A percentile compares a stretch with the other conserved stretches of the same genome.
phyloP scores from a whole-genome alignment of 92 coral and sea anemone species.

The Heliopora coerulea region DNA sequence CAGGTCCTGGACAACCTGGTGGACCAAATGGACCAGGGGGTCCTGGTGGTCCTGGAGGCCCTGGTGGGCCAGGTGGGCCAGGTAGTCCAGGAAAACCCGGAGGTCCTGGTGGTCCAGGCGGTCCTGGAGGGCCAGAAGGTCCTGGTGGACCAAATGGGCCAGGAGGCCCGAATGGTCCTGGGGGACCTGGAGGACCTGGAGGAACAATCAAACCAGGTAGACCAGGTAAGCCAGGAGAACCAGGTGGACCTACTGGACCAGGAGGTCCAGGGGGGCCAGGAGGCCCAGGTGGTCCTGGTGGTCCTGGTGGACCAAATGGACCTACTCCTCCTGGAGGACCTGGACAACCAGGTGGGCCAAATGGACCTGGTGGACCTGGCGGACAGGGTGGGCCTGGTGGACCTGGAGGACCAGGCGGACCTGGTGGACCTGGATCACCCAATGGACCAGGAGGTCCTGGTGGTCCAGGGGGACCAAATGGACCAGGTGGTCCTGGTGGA shows the following conservation, averaged over 20 bases:
- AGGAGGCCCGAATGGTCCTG: slow-evolving; percentile 74
- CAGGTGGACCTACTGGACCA: slow-evolving; percentile 41
- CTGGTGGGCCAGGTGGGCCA: slow-evolving; percentile 66
- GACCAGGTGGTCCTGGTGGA: slow-evolving; percentile 71
- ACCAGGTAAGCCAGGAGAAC: slow-evolving; percentile 44
- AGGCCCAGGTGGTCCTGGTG: slow-evolving; percentile 13
- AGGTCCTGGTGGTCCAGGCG: slow-evolving; percentile 50
- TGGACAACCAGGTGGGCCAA: background rate
- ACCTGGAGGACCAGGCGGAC: slow-evolving; percentile 71
- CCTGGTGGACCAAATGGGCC: slow-evolving; percentile 85
- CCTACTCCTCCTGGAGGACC: slow-evolving; percentile 43
- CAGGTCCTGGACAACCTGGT: slow-evolving; percentile 65
- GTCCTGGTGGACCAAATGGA: slow-evolving; percentile 71
- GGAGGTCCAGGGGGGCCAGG: slow-evolving; percentile 68
- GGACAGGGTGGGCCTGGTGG: slow-evolving; percentile 50
- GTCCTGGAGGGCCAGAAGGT: slow-evolving; percentile 61
- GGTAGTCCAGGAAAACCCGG: slow-evolving; percentile 43
- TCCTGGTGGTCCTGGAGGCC: slow-evolving; percentile 58
- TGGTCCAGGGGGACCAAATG: slow-evolving; percentile 84
- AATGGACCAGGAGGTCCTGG: slow-evolving; percentile 76
- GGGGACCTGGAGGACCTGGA: slow-evolving; percentile 60
- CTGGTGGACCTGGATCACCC: slow-evolving; percentile 74
- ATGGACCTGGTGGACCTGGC: slow-evolving; percentile 33
- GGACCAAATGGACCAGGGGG: slow-evolving; percentile 67
- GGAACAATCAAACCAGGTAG: slow-evolving; percentile 53